phyloP scores from a whole-genome alignment of 2,113 vertebrate species.

The Etheostoma cragini region DNA sequence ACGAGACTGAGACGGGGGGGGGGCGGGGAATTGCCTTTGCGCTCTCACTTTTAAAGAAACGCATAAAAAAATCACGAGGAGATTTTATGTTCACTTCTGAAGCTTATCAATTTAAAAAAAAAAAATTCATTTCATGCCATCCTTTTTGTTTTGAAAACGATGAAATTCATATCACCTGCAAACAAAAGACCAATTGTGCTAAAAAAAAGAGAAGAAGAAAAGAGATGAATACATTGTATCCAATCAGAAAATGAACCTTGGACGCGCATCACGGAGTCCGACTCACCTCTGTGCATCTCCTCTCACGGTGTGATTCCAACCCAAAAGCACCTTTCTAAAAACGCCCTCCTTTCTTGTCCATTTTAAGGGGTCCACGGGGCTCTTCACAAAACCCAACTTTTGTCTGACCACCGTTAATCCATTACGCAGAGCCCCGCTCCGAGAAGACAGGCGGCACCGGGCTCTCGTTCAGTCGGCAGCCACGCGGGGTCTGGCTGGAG shows the following conservation, averaged over 20 bases:
- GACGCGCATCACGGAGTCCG: slow-evolving; percentile 33
- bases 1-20: neutral
- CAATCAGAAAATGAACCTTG: neutral
- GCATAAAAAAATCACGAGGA: neutral
- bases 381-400: slow-evolving; percentile 82
- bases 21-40: neutral
- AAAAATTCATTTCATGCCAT: neutral
- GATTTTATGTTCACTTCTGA: neutral
- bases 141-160: neutral
- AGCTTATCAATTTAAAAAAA: neutral
- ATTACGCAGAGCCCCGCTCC: slow-evolving; percentile 65
- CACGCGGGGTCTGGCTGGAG: slow-evolving; percentile 26
- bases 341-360: slow-evolving; percentile 66
- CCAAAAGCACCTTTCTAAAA: slow-evolving; percentile 62
- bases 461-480: slow-evolving; percentile 42
- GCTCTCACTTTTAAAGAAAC: neutral
- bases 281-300: slow-evolving; percentile 86
- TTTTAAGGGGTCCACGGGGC: slow-evolving; percentile 44
- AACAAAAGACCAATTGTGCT: neutral
- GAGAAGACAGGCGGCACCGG: neutral
- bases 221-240: neutral
- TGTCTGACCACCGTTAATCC: slow-evolving; percentile 75
- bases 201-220: neutral
- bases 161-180: neutral
- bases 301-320: slow-evolving; percentile 64